Percentiles rank a stretch among this genome's conserved stretches.
Evolutionary conservation across 2,797 vertebrate genomes (phyloP).

Genomic region (Craterocephalus amniculus): DNA sequence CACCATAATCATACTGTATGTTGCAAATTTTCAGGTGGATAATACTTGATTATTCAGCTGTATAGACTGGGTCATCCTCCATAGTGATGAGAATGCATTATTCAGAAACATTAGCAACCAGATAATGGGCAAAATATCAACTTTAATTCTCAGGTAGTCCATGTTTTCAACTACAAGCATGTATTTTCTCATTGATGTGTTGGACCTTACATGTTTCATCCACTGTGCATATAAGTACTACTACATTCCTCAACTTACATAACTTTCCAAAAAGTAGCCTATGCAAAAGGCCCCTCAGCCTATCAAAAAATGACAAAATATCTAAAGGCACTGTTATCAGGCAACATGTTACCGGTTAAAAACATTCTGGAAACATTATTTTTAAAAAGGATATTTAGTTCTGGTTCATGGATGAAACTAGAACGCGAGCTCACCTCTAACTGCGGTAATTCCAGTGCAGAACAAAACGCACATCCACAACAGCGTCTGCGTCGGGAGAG

Average conservation of each 20-base stretch:
- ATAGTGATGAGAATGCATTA: too few relatives aligned
- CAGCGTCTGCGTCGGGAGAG: slow-evolving; percentile 38
- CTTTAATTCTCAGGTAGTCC: background rate
- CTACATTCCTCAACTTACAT: background rate
- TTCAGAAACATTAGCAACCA: background rate
- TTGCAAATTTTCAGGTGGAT: too few relatives aligned
- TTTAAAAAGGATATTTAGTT: background rate
- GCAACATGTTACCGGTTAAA: background rate
- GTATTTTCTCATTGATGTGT: background rate
- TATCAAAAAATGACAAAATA: background rate
- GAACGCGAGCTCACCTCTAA: slow-evolving; percentile 53
- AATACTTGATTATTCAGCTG: background rate
- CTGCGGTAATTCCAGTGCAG: slow-evolving; percentile 33
- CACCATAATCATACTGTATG: too few relatives aligned
- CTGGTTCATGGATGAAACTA: background rate
- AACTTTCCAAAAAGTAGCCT: background rate
- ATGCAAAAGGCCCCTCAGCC: too few relatives aligned
- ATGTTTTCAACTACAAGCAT: background rate
- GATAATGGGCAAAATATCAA: background rate
- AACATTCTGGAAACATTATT: background rate
- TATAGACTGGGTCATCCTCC: background rate
- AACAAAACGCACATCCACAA: slow-evolving; percentile 47
- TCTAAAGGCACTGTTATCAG: background rate
- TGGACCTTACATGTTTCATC: background rate
- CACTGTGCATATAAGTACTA: background rate